These are phyloP conservation scores for Psylliodes chrysocephalus DNA, from an alignment of 2,888 invertebrate species.

Conservation along the genomic window DNA sequence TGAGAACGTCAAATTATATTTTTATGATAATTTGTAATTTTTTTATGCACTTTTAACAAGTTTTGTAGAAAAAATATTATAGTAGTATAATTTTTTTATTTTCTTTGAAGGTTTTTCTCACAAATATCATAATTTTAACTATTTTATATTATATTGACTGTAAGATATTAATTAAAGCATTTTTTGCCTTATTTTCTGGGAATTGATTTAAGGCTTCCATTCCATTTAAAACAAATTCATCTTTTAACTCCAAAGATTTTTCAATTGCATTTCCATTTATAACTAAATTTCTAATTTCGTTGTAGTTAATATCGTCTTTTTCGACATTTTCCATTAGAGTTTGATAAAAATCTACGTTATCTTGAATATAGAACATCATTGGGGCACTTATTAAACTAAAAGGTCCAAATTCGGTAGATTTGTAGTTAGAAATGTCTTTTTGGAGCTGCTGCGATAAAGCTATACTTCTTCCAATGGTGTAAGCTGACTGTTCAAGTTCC, in stretches of 20 bases:
- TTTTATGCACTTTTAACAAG: too few species aligned
- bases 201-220: slow-evolving; percentile 78
- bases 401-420: slow-evolving; percentile 56
- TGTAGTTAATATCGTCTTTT: slow-evolving; percentile 71
- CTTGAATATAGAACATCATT: slow-evolving; percentile 80
- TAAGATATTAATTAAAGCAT: slow-evolving; percentile 84
- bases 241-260: slow-evolving; percentile 76
- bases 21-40: too few species aligned
- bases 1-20: too few species aligned
- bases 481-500: slow-evolving; percentile 79
- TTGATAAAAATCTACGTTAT: slow-evolving; percentile 73
- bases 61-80: too few species aligned
- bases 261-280: slow-evolving; percentile 74
- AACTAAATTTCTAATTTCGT: slow-evolving; percentile 61
- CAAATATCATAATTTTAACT: too few species aligned
- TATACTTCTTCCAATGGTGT: slow-evolving; percentile 87
- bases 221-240: slow-evolving; percentile 77
- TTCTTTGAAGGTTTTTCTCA: too few species aligned
- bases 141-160: slow-evolving; percentile 69
- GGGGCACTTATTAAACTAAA: slow-evolving; percentile 84
- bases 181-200: slow-evolving; percentile 80
- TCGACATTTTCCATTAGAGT: slow-evolving; percentile 73
- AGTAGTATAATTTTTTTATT: too few species aligned
- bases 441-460: slow-evolving; percentile 86
- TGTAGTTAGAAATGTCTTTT: slow-evolving; percentile 75